Base-by-base conservation (phyloP, 2,888 invertebrate species). In the Tenthredo scrophulariae region DNA sequence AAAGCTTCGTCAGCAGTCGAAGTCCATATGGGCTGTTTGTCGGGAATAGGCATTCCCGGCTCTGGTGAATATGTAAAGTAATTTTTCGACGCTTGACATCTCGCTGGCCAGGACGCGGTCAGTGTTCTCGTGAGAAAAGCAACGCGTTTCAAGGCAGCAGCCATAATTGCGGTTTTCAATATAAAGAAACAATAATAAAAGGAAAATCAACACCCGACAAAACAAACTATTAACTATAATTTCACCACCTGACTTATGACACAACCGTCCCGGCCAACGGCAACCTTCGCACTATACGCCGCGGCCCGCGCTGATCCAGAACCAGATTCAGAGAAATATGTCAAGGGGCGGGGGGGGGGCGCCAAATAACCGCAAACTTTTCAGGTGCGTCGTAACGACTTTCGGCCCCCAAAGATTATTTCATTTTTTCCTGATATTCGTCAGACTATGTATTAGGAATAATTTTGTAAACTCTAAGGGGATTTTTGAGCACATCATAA, bases 21-120 rank as follows among this genome's bases (percentile, higher is more conserved):
- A 26, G 96, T 94, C 94, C 95, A 96, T 93, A 96, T 96, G 0
- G 98, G 97, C 86, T 96, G 95, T 87, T 96, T 95, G 87, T 96
- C 95, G 46, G 96, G 95, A 88, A 97, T 94, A 18, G 97, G 97
- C 94, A 97, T 97, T 62, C 97, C 95, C 70, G 98, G 95, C 92
- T 98, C 97, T 87, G 96, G 96, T 33, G 96, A 96, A 91, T 98
- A 97, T 0, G 97, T 96, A 92, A 96, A 97, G 93, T 96, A 97
- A 85, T 92, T 95, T 90, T 96, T 95, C 86, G 91, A 86, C 29
- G 84, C 80, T 67, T 86, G 85, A 9, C 85, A 74, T 29, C 84
- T 67, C 37, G 86, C 86, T 18, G 84, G 75, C 29, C 91, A 89
- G 84, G 90, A 88, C 6, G 89, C 86, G 84, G 89, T 88, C 22